A percentile compares a stretch with the other conserved stretches of the same genome.
Conservation (phyloP, 2,888 invertebrate species). For the Sepiola atlantica region DNA sequence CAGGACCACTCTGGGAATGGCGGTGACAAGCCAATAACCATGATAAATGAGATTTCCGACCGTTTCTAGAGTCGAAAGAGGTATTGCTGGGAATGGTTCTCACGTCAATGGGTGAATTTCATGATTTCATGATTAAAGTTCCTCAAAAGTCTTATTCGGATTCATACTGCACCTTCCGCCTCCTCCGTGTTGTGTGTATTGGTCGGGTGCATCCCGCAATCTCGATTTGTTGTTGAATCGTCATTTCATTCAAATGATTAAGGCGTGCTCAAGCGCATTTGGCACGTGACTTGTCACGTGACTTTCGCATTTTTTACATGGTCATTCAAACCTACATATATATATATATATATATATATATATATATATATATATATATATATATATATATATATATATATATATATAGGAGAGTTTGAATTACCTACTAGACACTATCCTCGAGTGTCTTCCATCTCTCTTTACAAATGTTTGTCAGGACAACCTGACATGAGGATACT, state of each 20-base stretch:
- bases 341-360: neutral
- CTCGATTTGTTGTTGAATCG: neutral
- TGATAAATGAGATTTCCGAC: conserved; percentile 1
- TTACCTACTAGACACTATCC: too few species aligned
- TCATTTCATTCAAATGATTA: neutral
- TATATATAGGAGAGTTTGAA: too few species aligned
- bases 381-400: too few species aligned
- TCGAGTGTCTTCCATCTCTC: too few species aligned
- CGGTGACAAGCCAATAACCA: neutral
- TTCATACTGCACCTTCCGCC: neutral
- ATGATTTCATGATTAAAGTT: neutral
- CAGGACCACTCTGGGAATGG: neutral
- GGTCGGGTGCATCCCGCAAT: neutral
- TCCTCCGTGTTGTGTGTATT: neutral
- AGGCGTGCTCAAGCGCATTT: neutral
- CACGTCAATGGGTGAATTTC: neutral
- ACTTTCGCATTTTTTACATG: neutral
- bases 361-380: too few species aligned
- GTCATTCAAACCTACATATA: neutral
- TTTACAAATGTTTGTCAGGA: too few species aligned
- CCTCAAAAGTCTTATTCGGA: neutral
- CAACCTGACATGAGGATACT: too few species aligned
- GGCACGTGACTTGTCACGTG: neutral
- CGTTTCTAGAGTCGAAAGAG: neutral
- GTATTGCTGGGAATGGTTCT: neutral